Base-by-base conservation (phyloP, 1,140 invertebrate genomes). In the Papilio dardanus region DNA sequence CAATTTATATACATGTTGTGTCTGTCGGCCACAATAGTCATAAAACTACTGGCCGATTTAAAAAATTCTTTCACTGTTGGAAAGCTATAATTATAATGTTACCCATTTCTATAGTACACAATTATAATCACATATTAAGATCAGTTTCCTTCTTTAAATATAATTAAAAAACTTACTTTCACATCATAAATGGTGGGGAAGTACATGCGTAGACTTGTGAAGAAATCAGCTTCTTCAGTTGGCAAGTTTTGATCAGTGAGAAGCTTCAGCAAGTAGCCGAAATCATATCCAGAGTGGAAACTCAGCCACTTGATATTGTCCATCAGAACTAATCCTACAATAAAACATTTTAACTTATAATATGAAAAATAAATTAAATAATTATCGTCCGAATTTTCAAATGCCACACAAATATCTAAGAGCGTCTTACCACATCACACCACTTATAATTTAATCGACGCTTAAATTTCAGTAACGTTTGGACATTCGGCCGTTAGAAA, bases 171-270 rank as follows among this genome's bases (percentile, higher is more conserved):
- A 58, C 71, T 73, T 93, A 97, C 96, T 94, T 98, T 99, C 50
- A 99, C 98, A 95, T 99, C 99, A 93, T 99, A 99, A 76, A 99
- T 98, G 75, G 97, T 97, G 40, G 98, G 98, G 94, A 99, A 99
- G 89, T 99, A 99, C 82, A 99, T 95, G 89, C 97, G 96, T 40
- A 99, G 94, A 73, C 98, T 94, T 84, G 99, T 97, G 91, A 99
- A 99, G 88, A 99, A 99, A 86, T 99, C 98, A 81, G 96, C 96
- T 91, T 99, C 99, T 86, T 99, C 98, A 77, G 96, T 95, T 37
- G 98, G 98, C 78, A 99, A 94, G 91, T 97, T 97, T 88, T 97
- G 96, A 92, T 98, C 97, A 0, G 98, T 98, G 35, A 99, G 94
- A 19, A 99, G 94, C 94, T 99, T 99, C 7, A 99, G 91, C 75